Evolutionary conservation across 2,113 vertebrate species (phyloP), one percentile per base, ranked within the genome.

Genomic region (Entomyzon cyanotis): DNA sequence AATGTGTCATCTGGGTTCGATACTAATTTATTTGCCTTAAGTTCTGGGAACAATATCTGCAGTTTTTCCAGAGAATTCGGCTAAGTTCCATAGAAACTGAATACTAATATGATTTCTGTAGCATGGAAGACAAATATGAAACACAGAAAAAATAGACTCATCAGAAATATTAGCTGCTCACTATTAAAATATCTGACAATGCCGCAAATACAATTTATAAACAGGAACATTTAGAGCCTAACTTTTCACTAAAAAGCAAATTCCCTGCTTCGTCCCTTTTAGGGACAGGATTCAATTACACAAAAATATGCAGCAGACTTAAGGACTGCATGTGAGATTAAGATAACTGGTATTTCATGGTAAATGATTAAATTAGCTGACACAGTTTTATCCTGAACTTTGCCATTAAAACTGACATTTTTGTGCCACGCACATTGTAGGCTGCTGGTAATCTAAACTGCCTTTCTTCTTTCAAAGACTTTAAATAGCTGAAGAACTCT

Each of bases 341-440:
- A 97, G 95, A 97, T 96, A 96, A 97, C 94, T 95, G 95, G 83
- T 96, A 95, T 97, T 97, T 95, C 92, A 94, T 94, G 96, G 94
- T 95, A 97, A 97, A 96, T 98, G 95, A 98, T 97, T 97, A 96
- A 96, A 97, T 98, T 97, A 97, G 95, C 95, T 89, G 97, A 94
- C 95, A 96, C 94, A 84, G 94, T 97, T 94, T 96, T 94, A 89
- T 92, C 82, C 92, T 97, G 97, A 97, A 98, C 97, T 97, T 97
- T 96, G 97, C 96, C 95, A 95, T 95, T 58, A 88, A 96, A 85
- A 90, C 73, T 82, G 93, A 96, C 96, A 96, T 97, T 97, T 98
- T 94, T 95, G 84, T 95, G 82, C 89, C 49, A 87, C 0, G 80
- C 73, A 89, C 81, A 84, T 76, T 76, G 94, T 97, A 94, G 90